These are phyloP conservation scores for Drosophila grimshawi DNA, from an alignment of 1,140 invertebrate genomes.

Conservation along the genomic window DNA sequence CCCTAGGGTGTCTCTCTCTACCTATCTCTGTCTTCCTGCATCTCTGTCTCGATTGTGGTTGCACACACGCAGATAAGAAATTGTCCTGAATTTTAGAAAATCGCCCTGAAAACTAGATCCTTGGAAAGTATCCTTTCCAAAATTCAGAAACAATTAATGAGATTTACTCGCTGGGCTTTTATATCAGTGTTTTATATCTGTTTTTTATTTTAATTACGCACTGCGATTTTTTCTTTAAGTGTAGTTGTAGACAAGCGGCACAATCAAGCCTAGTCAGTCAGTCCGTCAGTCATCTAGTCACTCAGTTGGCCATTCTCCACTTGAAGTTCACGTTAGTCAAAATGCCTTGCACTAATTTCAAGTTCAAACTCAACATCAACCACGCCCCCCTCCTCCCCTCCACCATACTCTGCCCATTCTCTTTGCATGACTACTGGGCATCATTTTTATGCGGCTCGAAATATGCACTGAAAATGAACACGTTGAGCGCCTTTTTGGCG, in stretches of 20 bases:
- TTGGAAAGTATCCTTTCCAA: too few species aligned
- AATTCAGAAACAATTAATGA: too few species aligned
- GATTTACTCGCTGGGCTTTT: too few species aligned
- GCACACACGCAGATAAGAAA: neutral
- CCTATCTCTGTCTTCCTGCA: neutral
- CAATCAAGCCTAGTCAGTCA: constrained; percentile 65
- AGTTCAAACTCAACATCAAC: neutral
- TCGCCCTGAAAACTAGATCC: too few species aligned
- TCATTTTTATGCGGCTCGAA: constrained; percentile 71
- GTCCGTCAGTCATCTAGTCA: constrained; percentile 58
- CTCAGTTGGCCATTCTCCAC: constrained; percentile 41
- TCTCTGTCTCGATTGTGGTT: constrained; percentile 41
- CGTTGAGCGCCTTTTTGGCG: constrained; percentile 64
- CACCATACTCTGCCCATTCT: neutral
- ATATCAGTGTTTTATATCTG: too few species aligned
- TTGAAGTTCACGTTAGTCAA: constrained; percentile 28
- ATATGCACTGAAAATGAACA: constrained; percentile 75
- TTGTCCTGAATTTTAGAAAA: too few species aligned
- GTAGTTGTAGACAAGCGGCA: constrained; percentile 43
- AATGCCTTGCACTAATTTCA: constrained; percentile 12
- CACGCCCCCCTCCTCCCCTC: constrained; percentile 21
- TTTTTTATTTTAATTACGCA: neutral
- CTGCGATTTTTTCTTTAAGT: constrained; percentile 1
- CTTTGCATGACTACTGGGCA: constrained; percentile 79
- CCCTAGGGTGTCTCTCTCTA: constrained; percentile 51